Base-by-base conservation (phyloP, 2,888 invertebrate species). In the Stenchaetothrips biformis region DNA sequence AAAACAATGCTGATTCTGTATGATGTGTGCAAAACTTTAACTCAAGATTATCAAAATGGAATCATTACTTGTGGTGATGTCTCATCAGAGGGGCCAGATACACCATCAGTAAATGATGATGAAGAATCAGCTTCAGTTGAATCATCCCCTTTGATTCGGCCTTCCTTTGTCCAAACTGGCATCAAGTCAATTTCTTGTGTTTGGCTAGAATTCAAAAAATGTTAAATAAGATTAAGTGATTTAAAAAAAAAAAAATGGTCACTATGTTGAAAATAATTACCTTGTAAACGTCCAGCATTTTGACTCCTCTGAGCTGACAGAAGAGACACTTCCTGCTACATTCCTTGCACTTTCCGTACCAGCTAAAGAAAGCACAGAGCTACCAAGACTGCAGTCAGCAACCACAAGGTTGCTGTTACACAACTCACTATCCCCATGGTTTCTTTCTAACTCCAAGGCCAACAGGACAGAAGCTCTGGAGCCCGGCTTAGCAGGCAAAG, bases 211-310 rank as follows among this genome's bases (percentile, higher is more conserved):
- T 59, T 11, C 2, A 25, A 74, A n/a, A 74, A 53, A 25, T 25
- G 25, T 25, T 25, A 21, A 74, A 18, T 74, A 25, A 67, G 21
- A 21, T 4, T 25, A 74, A 25, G 25, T 13, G 8, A 11, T 0
- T 13, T 9, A 53, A 53, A 53, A 9, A 53, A 53, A 1, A 37
- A 37, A 37, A 37, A 37, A 37, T 37, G 1, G 37, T 37, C 4
- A n/a, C n/a, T 37, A 37, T 6, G 6, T 13, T 59, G 7, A 7
- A 59, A 59, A 59, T 13, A 59, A 59, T 79, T 53, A 80, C 80
- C 81, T 81, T 77, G 59, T 79, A 25, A 79, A 25, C 0, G 79
- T 78, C 79, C 78, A 81, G 8, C 78, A 79, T n/a, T 53, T 81
- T 13, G 78, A 81, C 8, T 81, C 81, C 59, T 79, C 79, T 21